phyloP scores from a whole-genome alignment of 1,140 invertebrate species.

The Drosophila ananassae region DNA sequence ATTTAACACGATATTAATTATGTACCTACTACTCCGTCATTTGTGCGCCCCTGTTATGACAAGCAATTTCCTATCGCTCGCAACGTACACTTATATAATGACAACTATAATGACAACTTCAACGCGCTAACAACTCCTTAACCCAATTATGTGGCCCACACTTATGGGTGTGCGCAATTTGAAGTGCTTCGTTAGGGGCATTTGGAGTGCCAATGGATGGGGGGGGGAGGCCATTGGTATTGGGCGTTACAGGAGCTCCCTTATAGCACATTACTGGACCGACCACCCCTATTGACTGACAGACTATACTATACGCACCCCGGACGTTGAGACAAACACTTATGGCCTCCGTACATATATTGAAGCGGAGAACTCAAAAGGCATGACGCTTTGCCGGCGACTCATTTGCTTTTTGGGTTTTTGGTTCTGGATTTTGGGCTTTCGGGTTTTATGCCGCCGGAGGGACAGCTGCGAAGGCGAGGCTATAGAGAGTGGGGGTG shows the following conservation, averaged over 20 bases:
- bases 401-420: constrained; percentile 76
- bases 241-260: not conserved
- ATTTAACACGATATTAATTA: constrained; percentile 46
- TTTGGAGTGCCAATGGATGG: not conserved
- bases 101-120: constrained; percentile 77
- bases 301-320: constrained; percentile 33
- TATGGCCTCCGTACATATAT: constrained; percentile 19
- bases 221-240: not conserved
- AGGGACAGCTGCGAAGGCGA: constrained; percentile 23
- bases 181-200: constrained; percentile 57
- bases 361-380: constrained; percentile 53
- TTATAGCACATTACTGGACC: constrained; percentile 25
- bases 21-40: constrained; percentile 36
- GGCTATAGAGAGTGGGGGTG: not conserved
- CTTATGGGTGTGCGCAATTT: constrained; percentile 66
- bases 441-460: constrained; percentile 37
- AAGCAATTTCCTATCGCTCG: constrained; percentile 51
- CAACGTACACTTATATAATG: constrained; percentile 51
- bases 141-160: constrained; percentile 72
- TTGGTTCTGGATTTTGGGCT: constrained; percentile 61
- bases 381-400: constrained; percentile 72
- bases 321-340: constrained; percentile 29
- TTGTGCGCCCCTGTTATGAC: constrained; percentile 46
- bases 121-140: constrained; percentile 74
- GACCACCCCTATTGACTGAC: constrained; percentile 66